phyloP scores from a whole-genome alignment of 2,888 invertebrate species.

The Melangyna quadrimaculata region DNA sequence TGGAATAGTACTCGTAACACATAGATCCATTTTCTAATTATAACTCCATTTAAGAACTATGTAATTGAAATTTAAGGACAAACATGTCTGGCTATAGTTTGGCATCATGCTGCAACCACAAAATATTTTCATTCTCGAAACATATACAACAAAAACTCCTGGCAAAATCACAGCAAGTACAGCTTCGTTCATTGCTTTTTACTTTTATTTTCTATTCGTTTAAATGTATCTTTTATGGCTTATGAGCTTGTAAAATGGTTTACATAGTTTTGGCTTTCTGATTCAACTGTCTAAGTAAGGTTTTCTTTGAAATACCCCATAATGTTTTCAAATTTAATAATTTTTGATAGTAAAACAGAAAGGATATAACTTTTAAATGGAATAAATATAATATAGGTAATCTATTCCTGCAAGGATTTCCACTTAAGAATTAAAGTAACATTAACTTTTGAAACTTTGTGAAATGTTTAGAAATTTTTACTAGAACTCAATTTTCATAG shows the following conservation, averaged over 20 bases:
- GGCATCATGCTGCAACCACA: background rate
- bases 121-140: background rate
- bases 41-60: background rate
- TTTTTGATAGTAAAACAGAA: background rate
- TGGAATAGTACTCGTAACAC: background rate
- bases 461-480: no score
- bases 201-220: background rate
- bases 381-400: background rate
- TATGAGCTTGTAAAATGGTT: background rate
- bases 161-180: background rate
- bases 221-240: background rate
- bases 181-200: background rate
- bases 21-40: constrained; percentile 6
- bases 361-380: background rate
- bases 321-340: background rate
- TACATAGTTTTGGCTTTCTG: background rate
- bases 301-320: background rate
- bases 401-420: no score
- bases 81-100: background rate
- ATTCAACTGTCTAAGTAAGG: background rate
- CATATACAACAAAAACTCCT: background rate
- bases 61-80: background rate
- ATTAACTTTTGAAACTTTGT: no score
- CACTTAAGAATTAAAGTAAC: no score
- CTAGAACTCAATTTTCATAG: no score